Evolutionary conservation across 2,888 invertebrate genomes (phyloP), one percentile per base, ranked within the genome.

Genomic region (Leuctra nigra): DNA sequence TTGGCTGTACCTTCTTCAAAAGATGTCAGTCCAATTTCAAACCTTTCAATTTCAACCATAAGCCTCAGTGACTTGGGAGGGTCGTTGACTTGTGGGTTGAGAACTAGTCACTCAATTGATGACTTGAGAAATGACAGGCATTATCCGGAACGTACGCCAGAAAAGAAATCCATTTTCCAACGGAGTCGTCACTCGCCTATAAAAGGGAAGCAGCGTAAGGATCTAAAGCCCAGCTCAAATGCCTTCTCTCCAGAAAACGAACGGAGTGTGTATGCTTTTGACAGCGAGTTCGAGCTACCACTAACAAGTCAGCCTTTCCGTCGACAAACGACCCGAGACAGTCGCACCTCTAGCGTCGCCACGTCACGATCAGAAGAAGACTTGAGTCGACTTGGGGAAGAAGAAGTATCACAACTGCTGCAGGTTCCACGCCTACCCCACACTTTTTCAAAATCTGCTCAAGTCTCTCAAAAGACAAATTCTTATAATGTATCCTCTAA

Each of bases 191-290:
- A 77, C 24, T 82, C 82, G 55, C 77, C 82, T 54, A 77, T 80
- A 46, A 76, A 74, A 61, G 73, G 75, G 6, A 82, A 79, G 61
- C 73, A 77, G 60, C 73, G 76, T 48, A 73, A 70, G 55, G 68
- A 67, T 24, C 65, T 64, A 16, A 66, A 70, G 22, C 75, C 75
- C 1, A 78, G 74, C 63, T 71, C 75, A 2, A 79, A 73, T 64
- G 83, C 84, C 0, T 84, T 84, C 68, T 83, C 82, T 0, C 81
- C 80, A 0, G 82, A 82, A 62, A 83, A 84, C 65, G 84, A 84
- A 66, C 81, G 82, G 59, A 84, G 84, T 58, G 80, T 85, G 14
- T 85, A 86, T 65, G 85, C 85, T 1, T 86, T 86, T 67, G 83
- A 84, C 62, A 82, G 82, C 60, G 83, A 84, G 41, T 78, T 77